phyloP scores from a whole-genome alignment of 1,140 invertebrate genomes.

The Pogonomyrmex californicus region DNA sequence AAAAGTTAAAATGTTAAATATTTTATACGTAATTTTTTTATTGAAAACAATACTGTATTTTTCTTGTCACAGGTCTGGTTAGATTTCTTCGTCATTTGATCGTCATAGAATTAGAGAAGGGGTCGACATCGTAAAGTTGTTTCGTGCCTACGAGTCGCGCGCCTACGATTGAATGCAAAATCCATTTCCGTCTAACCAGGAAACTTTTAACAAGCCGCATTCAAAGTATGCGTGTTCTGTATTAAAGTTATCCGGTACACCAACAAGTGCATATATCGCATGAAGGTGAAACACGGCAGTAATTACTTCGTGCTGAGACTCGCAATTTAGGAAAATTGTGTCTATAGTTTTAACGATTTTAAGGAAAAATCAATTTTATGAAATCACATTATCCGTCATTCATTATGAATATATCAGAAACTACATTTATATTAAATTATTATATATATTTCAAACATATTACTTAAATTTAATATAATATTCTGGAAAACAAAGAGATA shows the following conservation, averaged over 20 bases:
- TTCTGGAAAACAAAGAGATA: neutral
- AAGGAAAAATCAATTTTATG: neutral
- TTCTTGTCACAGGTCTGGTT: neutral
- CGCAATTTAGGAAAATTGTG: slow-evolving; percentile 35
- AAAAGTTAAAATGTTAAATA: neutral
- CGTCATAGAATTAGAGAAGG: slow-evolving; percentile 1
- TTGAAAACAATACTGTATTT: neutral
- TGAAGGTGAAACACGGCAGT: slow-evolving; percentile 33
- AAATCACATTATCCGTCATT: neutral
- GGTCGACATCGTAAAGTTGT: slow-evolving; percentile 55
- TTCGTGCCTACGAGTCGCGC: slow-evolving; percentile 58
- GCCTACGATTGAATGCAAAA: slow-evolving; percentile 59
- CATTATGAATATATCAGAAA: neutral
- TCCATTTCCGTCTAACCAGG: slow-evolving; percentile 63
- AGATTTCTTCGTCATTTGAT: slow-evolving; percentile 17
- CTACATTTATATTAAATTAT: neutral
- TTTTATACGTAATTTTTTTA: neutral
- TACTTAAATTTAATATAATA: neutral
- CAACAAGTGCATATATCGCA: slow-evolving; percentile 38
- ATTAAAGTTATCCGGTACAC: slow-evolving; percentile 53
- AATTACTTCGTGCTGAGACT: slow-evolving; percentile 42
- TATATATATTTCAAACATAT: neutral
- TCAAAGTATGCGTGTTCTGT: slow-evolving; percentile 61
- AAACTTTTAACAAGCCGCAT: slow-evolving; percentile 67
- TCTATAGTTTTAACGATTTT: neutral